phyloP scores from a whole-genome alignment of 2,113 vertebrate species.

The Lycaon pictus region DNA sequence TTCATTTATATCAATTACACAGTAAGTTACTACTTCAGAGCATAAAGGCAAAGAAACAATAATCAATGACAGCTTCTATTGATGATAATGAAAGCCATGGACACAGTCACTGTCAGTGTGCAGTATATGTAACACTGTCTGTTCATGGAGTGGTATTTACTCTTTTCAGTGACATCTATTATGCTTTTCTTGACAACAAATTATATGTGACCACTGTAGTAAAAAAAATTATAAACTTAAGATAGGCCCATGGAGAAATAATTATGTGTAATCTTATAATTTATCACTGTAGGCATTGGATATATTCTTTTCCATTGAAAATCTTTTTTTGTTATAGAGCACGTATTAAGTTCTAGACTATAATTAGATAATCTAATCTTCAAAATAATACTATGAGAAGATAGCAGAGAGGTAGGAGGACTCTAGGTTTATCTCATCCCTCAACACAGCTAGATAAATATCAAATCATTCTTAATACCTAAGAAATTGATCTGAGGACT shows the following conservation, averaged over 20 bases:
- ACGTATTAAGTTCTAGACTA: not conserved
- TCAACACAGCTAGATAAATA: not conserved
- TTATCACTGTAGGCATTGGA: not conserved
- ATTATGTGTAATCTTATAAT: not conserved
- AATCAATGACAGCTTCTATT: not conserved
- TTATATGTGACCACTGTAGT: not conserved
- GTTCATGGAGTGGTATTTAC: not conserved
- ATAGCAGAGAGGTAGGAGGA: not conserved
- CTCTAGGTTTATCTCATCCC: not conserved
- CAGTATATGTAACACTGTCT: not conserved
- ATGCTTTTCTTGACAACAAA: constrained; percentile 1
- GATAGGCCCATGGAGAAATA: not conserved
- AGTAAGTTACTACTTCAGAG: not conserved
- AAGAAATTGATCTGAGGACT: not conserved
- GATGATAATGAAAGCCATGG: not conserved
- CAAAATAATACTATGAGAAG: constrained; percentile 47
- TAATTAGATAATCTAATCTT: constrained; percentile 45
- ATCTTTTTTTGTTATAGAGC: constrained; percentile 24
- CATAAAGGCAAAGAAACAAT: not conserved
- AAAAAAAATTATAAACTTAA: constrained; percentile 39
- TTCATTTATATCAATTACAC: constrained; percentile 38
- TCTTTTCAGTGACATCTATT: constrained; percentile 24
- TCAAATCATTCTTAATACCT: not conserved
- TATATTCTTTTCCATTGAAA: not conserved
- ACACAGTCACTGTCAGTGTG: not conserved